phyloP scores from a whole-genome alignment of 2,888 invertebrate species.

The Cantharis flavilabris region DNA sequence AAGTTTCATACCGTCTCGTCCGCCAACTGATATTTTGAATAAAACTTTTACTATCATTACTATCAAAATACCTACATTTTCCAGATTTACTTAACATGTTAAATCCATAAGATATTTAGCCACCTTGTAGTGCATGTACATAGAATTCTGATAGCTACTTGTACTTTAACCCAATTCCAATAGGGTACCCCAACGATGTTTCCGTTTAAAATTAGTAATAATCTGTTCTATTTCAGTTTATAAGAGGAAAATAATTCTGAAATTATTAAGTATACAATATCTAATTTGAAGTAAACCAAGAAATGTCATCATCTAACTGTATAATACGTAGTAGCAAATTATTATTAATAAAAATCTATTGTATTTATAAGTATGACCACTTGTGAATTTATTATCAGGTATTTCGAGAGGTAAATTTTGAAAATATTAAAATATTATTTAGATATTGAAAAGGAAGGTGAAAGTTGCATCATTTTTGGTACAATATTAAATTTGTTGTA shows the following conservation, averaged over 20 bases:
- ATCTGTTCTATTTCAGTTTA: neutral
- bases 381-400: neutral
- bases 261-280: no score
- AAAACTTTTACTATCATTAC: neutral
- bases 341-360: no score
- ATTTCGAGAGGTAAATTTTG: neutral
- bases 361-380: neutral
- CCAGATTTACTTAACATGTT: neutral
- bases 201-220: neutral
- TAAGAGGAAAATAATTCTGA: neutral
- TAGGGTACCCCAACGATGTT: neutral
- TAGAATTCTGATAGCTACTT: neutral
- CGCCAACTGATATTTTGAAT: neutral
- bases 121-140: neutral
- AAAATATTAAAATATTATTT: neutral
- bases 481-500: neutral
- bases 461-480: neutral
- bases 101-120: neutral
- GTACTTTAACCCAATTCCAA: neutral
- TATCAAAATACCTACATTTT: neutral
- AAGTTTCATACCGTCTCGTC: neutral
- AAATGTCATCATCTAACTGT: no score
- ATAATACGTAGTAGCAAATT: neutral
- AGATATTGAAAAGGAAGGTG: neutral
- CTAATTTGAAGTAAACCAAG: no score